These are phyloP conservation scores for Ypsolopha scabrella DNA, from an alignment of 2,888 invertebrate genomes.

Conservation along the genomic window DNA sequence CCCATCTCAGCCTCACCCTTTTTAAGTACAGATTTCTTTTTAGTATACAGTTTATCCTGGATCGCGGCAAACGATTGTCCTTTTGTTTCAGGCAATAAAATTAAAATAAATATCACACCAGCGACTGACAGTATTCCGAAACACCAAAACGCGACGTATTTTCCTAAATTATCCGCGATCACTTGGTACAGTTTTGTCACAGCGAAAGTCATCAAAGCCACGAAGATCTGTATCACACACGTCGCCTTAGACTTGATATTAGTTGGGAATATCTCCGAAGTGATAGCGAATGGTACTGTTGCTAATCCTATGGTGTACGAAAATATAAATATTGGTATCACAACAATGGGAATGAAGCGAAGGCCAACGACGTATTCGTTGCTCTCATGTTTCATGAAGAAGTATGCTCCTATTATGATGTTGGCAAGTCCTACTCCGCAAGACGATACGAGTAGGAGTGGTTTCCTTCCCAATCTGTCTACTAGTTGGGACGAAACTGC, in stretches of 20 bases:
- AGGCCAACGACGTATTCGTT: constrained; percentile 52
- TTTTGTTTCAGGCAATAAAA: constrained; percentile 71
- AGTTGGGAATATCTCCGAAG: constrained; percentile 74
- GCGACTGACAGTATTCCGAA: constrained; percentile 59
- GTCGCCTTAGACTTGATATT: constrained; percentile 75
- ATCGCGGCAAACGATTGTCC: constrained; percentile 72
- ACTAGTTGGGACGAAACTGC: constrained; percentile 68
- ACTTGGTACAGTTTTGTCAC: constrained; percentile 71
- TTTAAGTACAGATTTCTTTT: constrained; percentile 43
- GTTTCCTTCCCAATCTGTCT: constrained; percentile 72
- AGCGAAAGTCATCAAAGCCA: constrained; percentile 69
- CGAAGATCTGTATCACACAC: constrained; percentile 72
- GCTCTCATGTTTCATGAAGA: constrained; percentile 60
- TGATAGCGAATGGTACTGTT: constrained; percentile 73
- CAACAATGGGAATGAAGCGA: constrained; percentile 69
- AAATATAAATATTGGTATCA: constrained; percentile 72
- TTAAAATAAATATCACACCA: constrained; percentile 63
- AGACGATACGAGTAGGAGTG: constrained; percentile 71
- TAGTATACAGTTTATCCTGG: constrained; percentile 54
- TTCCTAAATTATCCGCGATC: constrained; percentile 60
- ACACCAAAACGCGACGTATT: constrained; percentile 67
- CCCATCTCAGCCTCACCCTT: constrained; percentile 30
- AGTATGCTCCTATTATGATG: constrained; percentile 65
- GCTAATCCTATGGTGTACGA: constrained; percentile 74
- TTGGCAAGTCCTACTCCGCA: constrained; percentile 65